phyloP scores from a whole-genome alignment of 2,888 invertebrate genomes.

The Phaedon cochleariae region DNA sequence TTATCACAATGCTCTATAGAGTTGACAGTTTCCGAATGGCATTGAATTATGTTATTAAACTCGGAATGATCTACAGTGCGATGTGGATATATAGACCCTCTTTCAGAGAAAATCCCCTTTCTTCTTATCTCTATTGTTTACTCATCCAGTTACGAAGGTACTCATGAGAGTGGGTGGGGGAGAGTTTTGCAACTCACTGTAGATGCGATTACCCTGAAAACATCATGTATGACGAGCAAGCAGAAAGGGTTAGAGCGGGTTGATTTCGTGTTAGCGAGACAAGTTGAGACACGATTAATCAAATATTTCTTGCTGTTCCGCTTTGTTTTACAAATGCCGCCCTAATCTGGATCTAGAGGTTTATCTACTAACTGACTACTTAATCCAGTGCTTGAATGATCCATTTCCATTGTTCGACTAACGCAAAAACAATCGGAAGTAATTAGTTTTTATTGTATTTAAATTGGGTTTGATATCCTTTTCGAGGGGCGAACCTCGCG shows the following conservation, averaged over 20 bases:
- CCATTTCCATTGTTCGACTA: conserved; percentile 24
- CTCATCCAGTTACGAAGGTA: too few relatives aligned
- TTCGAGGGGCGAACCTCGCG: background rate
- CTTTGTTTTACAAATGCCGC: background rate
- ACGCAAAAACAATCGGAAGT: conserved; percentile 31
- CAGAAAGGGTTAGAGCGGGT: background rate
- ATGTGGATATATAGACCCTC: too few relatives aligned
- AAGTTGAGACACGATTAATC: conserved; percentile 2
- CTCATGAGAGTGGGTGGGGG: too few relatives aligned
- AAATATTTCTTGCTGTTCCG: conserved; percentile 1
- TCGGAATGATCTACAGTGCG: too few relatives aligned
- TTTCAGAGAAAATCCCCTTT: too few relatives aligned
- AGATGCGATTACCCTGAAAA: background rate
- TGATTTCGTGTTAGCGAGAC: background rate
- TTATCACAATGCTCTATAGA: too few relatives aligned
- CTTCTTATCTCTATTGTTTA: too few relatives aligned
- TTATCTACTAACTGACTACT: conserved; percentile 10
- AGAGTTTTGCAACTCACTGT: background rate
- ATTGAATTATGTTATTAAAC: too few relatives aligned
- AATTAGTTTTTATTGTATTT: conserved; percentile 31
- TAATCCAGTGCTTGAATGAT: conserved; percentile 10
- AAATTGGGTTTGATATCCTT: conserved; percentile 26
- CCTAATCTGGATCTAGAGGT: background rate
- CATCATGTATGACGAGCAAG: background rate
- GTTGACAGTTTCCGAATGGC: too few relatives aligned